Conservation (phyloP, 1,140 invertebrate species). For the Rhagoletis zephyria region DNA sequence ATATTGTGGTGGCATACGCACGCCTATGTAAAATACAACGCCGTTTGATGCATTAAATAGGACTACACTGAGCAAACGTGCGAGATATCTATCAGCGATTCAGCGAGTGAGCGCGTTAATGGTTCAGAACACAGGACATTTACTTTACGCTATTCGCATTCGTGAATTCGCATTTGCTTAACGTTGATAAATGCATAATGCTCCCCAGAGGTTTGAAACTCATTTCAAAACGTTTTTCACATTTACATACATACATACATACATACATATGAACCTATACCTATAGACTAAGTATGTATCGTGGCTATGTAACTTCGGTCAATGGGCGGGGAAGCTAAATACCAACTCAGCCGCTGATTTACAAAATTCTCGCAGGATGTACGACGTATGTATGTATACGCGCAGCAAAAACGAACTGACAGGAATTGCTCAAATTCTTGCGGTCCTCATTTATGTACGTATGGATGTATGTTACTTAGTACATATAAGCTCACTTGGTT, state of each 20-base stretch:
- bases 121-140: too few relatives aligned
- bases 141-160: neutral
- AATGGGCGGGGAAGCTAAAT: neutral
- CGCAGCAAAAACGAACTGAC: neutral
- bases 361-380: neutral
- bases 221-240: neutral
- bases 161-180: neutral
- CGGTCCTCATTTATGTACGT: too few relatives aligned
- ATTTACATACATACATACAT: neutral
- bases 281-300: too few relatives aligned
- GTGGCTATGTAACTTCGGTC: neutral
- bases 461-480: too few relatives aligned
- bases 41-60: too few relatives aligned
- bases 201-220: neutral
- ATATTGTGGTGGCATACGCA: too few relatives aligned
- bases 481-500: too few relatives aligned
- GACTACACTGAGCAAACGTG: too few relatives aligned
- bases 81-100: too few relatives aligned
- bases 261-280: too few relatives aligned
- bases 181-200: constrained; percentile 3
- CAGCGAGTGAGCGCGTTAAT: too few relatives aligned
- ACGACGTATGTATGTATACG: neutral
- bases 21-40: too few relatives aligned
- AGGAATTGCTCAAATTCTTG: neutral
- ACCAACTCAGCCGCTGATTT: neutral